Conservation (phyloP, 2,113 vertebrate species). For the Muntiacus reevesi region DNA sequence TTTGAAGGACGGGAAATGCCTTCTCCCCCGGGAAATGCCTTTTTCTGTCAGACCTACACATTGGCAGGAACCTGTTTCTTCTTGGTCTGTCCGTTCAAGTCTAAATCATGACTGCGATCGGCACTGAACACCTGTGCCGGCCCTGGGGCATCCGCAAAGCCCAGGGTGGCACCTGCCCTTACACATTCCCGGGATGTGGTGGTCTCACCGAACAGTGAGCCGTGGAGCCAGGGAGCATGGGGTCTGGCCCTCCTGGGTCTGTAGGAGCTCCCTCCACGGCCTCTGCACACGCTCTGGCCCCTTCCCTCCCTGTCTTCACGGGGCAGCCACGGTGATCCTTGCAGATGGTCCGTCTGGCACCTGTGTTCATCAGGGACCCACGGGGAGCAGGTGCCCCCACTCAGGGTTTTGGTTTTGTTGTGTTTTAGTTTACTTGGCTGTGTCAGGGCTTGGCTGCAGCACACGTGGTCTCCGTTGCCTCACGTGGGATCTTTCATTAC, state of each 20-base stretch:
- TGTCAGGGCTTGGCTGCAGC: not conserved
- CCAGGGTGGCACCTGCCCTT: not conserved
- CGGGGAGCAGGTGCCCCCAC: not conserved
- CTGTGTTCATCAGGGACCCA: not conserved
- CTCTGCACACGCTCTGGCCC: not conserved
- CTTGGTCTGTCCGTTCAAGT: not conserved
- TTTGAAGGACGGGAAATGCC: not conserved
- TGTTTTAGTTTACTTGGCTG: not conserved
- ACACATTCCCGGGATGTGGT: rapidly evolving
- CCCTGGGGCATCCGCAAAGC: not conserved
- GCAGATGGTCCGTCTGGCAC: not conserved
- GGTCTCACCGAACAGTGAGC: not conserved
- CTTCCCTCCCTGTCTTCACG: not conserved
- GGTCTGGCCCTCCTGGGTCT: not conserved
- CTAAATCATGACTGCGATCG: not conserved
- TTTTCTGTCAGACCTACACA: not conserved
- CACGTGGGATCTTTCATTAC: not conserved
- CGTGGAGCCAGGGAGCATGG: not conserved
- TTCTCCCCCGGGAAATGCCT: not conserved
- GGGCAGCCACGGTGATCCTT: not conserved
- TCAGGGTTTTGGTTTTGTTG: not conserved
- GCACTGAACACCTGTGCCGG: not conserved
- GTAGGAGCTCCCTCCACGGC: rapidly evolving
- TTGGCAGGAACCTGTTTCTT: not conserved
- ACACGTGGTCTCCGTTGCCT: not conserved